Percentiles rank a stretch among this genome's conserved stretches.
Evolutionary conservation across 2,113 vertebrate genomes (phyloP).

Genomic region (Trogon surrucura): DNA sequence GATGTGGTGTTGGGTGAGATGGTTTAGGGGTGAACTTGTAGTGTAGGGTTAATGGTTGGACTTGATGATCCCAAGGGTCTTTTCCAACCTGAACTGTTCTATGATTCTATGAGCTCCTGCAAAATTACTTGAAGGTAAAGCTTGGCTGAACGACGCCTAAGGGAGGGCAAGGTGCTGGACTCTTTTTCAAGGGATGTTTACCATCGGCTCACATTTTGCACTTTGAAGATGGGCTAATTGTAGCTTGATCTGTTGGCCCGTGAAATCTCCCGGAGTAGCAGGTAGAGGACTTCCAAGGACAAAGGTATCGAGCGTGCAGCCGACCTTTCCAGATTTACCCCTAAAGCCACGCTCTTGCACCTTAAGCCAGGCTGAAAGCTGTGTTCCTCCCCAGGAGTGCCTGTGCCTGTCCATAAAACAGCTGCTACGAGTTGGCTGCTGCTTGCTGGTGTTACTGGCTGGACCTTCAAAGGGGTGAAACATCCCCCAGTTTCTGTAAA

Average conservation of each 20-base stretch:
- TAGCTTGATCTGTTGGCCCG: neutral
- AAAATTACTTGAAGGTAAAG: neutral
- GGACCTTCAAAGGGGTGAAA: slow-evolving; percentile 31
- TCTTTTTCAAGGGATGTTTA: slow-evolving; percentile 10
- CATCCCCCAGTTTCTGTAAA: neutral
- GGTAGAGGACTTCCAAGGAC: neutral
- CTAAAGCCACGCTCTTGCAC: neutral
- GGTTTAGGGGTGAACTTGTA: too few species aligned
- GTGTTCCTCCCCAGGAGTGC: neutral
- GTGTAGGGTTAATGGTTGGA: too few species aligned
- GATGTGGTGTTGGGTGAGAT: too few species aligned
- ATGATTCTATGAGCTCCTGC: neutral
- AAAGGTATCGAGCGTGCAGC: neutral
- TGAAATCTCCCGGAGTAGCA: neutral
- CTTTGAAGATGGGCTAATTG: slow-evolving; percentile 34
- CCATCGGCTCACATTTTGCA: neutral
- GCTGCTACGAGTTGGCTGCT: neutral
- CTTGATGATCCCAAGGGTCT: too few species aligned
- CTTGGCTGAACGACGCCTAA: neutral
- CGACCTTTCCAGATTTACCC: slow-evolving; percentile 16
- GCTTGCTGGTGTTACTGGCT: neutral
- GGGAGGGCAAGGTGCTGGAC: neutral
- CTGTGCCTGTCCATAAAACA: slow-evolving; percentile 4
- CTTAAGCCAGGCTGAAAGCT: neutral
- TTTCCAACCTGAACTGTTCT: too few species aligned